Conservation (phyloP, 2,888 invertebrate genomes). For the Brachylomia viminalis region DNA sequence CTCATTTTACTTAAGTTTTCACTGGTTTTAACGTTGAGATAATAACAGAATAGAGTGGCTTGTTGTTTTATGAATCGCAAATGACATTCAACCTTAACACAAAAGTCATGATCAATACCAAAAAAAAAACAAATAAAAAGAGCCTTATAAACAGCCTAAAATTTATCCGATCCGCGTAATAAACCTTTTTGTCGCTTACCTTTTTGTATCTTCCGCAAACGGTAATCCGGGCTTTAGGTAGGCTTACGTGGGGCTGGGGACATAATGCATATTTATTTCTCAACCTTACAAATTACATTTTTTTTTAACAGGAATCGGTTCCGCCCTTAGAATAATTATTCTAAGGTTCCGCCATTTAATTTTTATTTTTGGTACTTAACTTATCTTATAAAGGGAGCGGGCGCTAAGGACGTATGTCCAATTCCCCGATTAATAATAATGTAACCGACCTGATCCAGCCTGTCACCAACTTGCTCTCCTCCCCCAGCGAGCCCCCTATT, state of each 20-base stretch:
- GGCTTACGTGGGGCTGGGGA: background rate
- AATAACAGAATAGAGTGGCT: background rate
- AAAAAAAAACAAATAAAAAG: background rate
- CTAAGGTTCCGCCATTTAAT: no score
- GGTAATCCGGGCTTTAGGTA: background rate
- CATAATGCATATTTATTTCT: background rate
- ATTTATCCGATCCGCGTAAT: background rate
- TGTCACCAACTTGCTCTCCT: no score
- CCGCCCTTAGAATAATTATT: no score
- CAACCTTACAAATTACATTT: background rate
- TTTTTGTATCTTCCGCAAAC: slow-evolving; percentile 13
- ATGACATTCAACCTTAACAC: background rate
- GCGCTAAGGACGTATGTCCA: no score
- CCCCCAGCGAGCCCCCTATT: no score
- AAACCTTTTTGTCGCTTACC: slow-evolving; percentile 11
- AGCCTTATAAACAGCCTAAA: background rate
- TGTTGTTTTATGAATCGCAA: background rate
- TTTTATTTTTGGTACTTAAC: slow-evolving; percentile 5
- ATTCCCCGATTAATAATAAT: no score
- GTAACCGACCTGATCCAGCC: no score
- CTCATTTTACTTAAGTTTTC: background rate
- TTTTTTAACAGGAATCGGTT: background rate
- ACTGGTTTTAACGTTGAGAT: background rate
- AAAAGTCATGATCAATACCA: no score
- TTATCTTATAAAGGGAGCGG: background rate